Evolutionary conservation across 2,888 invertebrate genomes (phyloP).

Genomic region (Suillia variegata): DNA sequence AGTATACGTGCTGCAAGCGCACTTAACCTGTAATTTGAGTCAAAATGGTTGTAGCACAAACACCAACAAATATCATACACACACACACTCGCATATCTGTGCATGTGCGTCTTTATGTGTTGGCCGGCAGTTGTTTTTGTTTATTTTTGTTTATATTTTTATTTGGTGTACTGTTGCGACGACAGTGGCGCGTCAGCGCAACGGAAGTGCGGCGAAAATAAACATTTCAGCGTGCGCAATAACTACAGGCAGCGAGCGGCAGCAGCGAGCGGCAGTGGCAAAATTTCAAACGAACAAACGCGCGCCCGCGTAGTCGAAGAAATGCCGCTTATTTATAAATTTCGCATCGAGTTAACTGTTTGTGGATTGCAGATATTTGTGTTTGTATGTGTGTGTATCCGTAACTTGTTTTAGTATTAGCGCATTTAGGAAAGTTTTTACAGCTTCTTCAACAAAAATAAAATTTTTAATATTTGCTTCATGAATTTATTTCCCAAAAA

Average conservation of each 20-base stretch:
- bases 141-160: too few species aligned
- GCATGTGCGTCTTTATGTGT: background rate
- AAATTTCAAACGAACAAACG: background rate
- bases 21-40: background rate
- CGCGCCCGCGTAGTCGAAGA: background rate
- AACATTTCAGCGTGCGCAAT: constrained; percentile 19
- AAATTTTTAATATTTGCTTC: too few species aligned
- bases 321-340: background rate
- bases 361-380: too few species aligned
- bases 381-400: too few species aligned
- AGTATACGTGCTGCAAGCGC: background rate
- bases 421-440: too few species aligned
- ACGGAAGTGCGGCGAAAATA: constrained; percentile 40
- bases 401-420: too few species aligned
- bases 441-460: too few species aligned
- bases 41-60: constrained; percentile 12
- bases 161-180: too few species aligned
- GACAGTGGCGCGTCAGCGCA: constrained; percentile 16
- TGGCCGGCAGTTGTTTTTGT: background rate
- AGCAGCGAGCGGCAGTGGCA: background rate
- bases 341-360: background rate
- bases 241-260: too few species aligned
- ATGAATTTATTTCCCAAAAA: too few species aligned
- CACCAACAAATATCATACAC: background rate
- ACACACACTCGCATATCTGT: background rate